Conservation (phyloP, 2,888 invertebrate genomes). For the Hypena proboscidalis region DNA sequence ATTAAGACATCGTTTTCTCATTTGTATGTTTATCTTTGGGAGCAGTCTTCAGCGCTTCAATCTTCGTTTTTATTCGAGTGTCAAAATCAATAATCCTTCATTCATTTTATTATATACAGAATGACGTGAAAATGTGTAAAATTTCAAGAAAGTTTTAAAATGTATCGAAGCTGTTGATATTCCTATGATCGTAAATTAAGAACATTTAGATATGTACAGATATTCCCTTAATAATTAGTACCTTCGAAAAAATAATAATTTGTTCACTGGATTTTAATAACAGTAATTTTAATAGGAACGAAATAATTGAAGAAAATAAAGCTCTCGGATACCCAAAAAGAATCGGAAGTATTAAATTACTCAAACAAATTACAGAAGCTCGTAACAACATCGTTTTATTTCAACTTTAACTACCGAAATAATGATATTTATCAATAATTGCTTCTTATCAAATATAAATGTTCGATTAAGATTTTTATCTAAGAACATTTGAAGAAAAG, state of each 20-base stretch:
- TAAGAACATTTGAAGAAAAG: constrained; percentile 10
- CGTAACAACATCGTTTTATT: constrained; percentile 18
- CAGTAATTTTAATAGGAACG: too few relatives aligned
- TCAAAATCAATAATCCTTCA: constrained; percentile 11
- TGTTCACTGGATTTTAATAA: too few relatives aligned
- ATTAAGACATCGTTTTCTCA: constrained; percentile 38
- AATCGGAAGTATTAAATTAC: not conserved
- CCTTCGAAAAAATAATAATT: too few relatives aligned
- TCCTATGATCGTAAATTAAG: too few relatives aligned
- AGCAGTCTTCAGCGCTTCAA: constrained; percentile 11
- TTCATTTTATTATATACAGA: not conserved
- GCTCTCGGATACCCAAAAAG: too few relatives aligned
- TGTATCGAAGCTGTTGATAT: too few relatives aligned
- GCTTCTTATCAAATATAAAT: constrained; percentile 26
- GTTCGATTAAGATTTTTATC: constrained; percentile 27
- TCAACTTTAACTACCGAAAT: constrained; percentile 23
- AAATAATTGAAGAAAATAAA: too few relatives aligned
- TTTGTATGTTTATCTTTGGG: constrained; percentile 31
- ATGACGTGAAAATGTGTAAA: too few relatives aligned
- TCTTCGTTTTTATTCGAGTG: constrained; percentile 22
- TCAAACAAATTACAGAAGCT: constrained; percentile 1
- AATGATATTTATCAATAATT: constrained; percentile 28
- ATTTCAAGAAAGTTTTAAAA: too few relatives aligned
- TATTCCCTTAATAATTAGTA: too few relatives aligned
- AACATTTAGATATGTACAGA: too few relatives aligned